These are phyloP conservation scores for Limnephilus rhombicus DNA, from an alignment of 2,888 invertebrate species.

Conservation along the genomic window DNA sequence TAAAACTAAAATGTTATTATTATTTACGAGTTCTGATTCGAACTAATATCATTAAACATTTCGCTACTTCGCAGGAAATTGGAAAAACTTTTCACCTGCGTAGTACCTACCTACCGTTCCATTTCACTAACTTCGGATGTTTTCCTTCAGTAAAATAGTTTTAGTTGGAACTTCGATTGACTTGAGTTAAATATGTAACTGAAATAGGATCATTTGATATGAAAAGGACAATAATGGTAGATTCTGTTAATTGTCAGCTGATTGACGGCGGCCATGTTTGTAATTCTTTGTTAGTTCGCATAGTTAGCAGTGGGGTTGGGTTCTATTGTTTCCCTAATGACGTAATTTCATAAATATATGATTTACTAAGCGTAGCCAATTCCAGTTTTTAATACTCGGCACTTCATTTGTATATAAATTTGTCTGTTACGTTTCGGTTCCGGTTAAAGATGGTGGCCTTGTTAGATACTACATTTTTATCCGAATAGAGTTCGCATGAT, in stretches of 20 bases:
- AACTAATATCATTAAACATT: not conserved
- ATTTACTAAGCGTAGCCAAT: no score
- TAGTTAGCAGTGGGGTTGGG: not conserved
- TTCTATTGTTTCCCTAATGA: not conserved
- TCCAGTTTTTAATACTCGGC: no score
- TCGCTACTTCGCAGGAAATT: not conserved
- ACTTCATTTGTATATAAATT: no score
- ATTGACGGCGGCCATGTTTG: not conserved
- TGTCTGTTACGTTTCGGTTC: no score
- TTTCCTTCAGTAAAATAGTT: no score
- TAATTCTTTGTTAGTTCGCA: not conserved
- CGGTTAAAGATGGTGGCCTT: no score
- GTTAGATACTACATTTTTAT: no score
- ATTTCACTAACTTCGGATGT: not conserved
- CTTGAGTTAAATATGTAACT: not conserved
- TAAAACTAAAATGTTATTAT: not conserved
- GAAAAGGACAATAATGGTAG: not conserved
- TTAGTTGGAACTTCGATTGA: not conserved
- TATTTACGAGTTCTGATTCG: not conserved
- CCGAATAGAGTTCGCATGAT: no score
- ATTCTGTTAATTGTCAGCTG: not conserved
- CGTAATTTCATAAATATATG: not conserved
- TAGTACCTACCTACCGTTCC: not conserved
- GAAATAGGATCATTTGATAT: not conserved
- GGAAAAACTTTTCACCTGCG: not conserved